Base-by-base conservation (phyloP, 2,797 vertebrate species). In the Cuniculus paca region DNA sequence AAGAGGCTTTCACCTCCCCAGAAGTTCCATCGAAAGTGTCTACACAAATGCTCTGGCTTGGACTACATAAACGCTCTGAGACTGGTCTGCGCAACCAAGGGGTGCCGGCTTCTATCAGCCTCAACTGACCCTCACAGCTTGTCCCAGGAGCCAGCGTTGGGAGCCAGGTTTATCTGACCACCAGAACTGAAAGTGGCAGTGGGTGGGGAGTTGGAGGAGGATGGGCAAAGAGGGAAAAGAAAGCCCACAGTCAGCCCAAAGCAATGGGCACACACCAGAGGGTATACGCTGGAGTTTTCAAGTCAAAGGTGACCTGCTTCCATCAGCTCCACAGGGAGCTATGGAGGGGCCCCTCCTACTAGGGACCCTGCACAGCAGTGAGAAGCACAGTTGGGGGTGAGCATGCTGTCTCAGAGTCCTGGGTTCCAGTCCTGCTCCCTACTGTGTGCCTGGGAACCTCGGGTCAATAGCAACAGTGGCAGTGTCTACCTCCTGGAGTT, bases 21-120 rank as follows among this genome's bases (percentile, higher is more conserved):
- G 31, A 2, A 63, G 6, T 11, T 56, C 58, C 19, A 50, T 20
- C 10, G 0, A 22, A 72, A 58, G 26, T 60, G 11, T 72, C n/a
- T n/a, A 17, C 1, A 8, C 8, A 34, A 7, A 42, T 34, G 4
- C 4, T 39, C 48, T 2, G 8, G n/a, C n/a, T 20, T 36, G 19
- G 65, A 36, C 65, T 36, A 2, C 2, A 3, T 3, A 36, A 36
- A 17, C n/a, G n/a, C n/a, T 65, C 63, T 36, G 17, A n/a, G n/a
- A 17, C 13, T 0, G 31, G 61, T n/a, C 61, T 65, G 31, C 14
- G 1, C 1, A 5, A 34, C 63, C 63, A n/a, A 2, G 16, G 34
- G 63, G 14, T 19, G 5, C 34, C 5, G 31, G 61, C 28, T 63
- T 16, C 31, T 13, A 31, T 34, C 61, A 65, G 16, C 17, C n/a